phyloP scores from a whole-genome alignment of 2,797 vertebrate species.

The Coregonus ussuriensis region DNA sequence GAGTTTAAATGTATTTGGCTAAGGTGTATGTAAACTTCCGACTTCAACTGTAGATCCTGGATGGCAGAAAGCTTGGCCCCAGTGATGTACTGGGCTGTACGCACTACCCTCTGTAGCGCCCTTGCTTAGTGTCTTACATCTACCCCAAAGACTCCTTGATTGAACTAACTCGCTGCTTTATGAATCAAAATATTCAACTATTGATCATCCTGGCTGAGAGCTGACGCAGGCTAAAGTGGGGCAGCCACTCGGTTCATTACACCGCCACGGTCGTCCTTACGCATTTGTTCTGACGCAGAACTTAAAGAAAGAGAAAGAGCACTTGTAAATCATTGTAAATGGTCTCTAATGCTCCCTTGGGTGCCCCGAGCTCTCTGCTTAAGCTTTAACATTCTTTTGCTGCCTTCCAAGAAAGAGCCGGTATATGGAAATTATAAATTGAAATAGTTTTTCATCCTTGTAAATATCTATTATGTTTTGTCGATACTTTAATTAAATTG shows the following conservation, averaged over 20 bases:
- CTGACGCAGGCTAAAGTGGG: conserved; percentile 81
- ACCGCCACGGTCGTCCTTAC: conserved; percentile 50
- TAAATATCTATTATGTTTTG: conserved; percentile 98
- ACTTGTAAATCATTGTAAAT: conserved; percentile 90
- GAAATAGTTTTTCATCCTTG: conserved; percentile 82
- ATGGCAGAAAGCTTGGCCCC: no score
- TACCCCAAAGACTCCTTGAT: conserved; percentile 87
- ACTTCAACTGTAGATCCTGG: no score
- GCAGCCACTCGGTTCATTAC: conserved; percentile 79
- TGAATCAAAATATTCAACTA: conserved; percentile 98
- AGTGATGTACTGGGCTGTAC: no score
- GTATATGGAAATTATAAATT: conserved; percentile 87
- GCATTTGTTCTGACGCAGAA: no score
- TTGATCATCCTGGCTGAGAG: conserved; percentile 86
- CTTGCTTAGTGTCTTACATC: conserved; percentile 83
- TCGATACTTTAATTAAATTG: conserved; percentile 99
- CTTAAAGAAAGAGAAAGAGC: conserved; percentile 26
- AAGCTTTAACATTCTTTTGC: conserved; percentile 53
- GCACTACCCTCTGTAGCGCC: conserved; percentile 41
- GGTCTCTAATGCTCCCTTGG: conserved; percentile 88
- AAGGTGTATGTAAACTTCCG: no score
- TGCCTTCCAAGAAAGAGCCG: conserved; percentile 41
- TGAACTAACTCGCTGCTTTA: conserved; percentile 94
- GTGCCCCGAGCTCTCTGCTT: conserved; percentile 66
- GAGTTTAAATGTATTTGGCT: no score